Conservation (phyloP, 2,113 vertebrate species). For the Cochlearius cochlearius region DNA sequence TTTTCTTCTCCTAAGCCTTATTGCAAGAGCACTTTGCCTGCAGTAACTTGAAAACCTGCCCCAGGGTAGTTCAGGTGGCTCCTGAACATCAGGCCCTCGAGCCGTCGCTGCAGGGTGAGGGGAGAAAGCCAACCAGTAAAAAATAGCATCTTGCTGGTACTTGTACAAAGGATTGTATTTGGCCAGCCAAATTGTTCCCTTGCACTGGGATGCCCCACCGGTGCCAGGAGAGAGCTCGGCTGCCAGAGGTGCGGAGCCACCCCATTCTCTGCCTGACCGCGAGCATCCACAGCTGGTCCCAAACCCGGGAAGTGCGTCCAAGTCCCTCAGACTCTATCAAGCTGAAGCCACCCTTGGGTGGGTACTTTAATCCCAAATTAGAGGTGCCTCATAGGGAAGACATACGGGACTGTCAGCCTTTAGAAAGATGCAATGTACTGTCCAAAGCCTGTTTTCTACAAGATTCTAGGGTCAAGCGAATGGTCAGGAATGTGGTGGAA, state of each 20-base stretch:
- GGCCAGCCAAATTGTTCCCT: fast-evolving
- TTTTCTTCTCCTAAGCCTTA: not conserved
- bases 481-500: not conserved
- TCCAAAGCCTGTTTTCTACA: not conserved
- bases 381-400: not conserved
- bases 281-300: not conserved
- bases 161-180: fast-evolving
- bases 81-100: not conserved
- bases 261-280: not conserved
- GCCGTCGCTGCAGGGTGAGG: not conserved
- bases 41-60: not conserved
- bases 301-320: not conserved
- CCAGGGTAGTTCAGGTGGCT: not conserved
- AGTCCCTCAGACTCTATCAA: not conserved
- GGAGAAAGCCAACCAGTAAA: not conserved
- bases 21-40: not conserved
- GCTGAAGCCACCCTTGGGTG: not conserved
- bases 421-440: not conserved
- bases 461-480: not conserved
- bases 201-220: fast-evolving
- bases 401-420: not conserved
- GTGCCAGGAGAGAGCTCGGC: fast-evolving
- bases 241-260: not conserved
- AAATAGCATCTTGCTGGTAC: not conserved
- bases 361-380: not conserved